Base-by-base conservation (phyloP, 2,797 vertebrate genomes). In the Notolabrus celidotus region DNA sequence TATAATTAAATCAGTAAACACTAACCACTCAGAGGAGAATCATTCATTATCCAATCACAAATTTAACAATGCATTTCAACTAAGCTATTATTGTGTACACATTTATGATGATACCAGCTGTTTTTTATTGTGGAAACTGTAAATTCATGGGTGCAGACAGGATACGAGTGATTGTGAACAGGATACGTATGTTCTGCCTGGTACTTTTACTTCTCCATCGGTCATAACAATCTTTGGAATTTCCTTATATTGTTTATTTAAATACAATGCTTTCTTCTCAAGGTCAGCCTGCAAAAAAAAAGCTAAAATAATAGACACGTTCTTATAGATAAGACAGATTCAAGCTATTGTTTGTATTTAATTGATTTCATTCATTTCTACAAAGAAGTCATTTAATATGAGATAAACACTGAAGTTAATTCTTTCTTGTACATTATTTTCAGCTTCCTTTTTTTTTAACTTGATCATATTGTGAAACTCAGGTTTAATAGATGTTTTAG, bases 171-270 rank as follows among this genome's bases (percentile, higher is more conserved):
- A 83, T 65, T 72, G 29, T 38, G 39, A 74, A 42, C 59, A 74
- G 74, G 82, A 79, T 72, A 73, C 74, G 63, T 71, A 41, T 63
- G 29, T 55, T 70, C 31, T 62, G 74, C 52, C 45, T 50, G 66
- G 64, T 71, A 67, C 55, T 64, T 70, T 55, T 34, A 63, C 43
- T 53, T 71, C 46, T 63, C 63, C n/a, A 58, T 15, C 1, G 29
- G 47, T 10, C 50, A 66, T 80, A 82, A 82, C 73, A 75, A 69
- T 57, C 60, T 62, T 73, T 70, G 84, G 70, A 57, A 84, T 84
- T 89, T 86, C 83, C 74, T 67, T 29, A 67, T 58, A 83, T 86
- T 87, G 75, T 88, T 71, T 45, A 56, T 74, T 22, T 43, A 67
- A 79, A 61, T 68, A 47, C 63, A 11, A 62, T 56, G 42, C 10